A percentile compares a stretch with the other conserved stretches of the same genome.
phyloP scores from a whole-genome alignment of 2,797 vertebrate genomes.

The Channa striata region DNA sequence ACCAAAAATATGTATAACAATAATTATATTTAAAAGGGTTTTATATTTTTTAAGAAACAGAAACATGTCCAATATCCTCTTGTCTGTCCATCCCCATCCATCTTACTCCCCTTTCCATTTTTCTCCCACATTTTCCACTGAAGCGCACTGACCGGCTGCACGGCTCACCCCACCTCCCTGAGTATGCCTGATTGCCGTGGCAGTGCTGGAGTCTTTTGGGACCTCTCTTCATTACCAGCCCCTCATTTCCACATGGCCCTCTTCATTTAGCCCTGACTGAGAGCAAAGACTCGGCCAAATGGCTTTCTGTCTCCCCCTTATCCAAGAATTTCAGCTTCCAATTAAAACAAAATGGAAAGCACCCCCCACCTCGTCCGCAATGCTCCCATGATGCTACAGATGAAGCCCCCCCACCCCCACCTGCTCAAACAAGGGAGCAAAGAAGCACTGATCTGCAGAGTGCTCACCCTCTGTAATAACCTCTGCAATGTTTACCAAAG shows the following conservation, averaged over 20 bases:
- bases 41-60: neutral
- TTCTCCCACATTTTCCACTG: neutral
- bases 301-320: conserved; percentile 67
- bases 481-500: conserved; percentile 56
- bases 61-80: neutral
- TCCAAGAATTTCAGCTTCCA: conserved; percentile 74
- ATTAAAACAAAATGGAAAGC: conserved; percentile 78
- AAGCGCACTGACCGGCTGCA: neutral
- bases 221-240: conserved; percentile 73
- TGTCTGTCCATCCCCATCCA: neutral
- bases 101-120: neutral
- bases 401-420: conserved; percentile 47
- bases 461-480: conserved; percentile 52
- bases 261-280: conserved; percentile 65
- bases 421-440: conserved; percentile 73
- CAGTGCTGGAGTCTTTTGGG: conserved; percentile 60
- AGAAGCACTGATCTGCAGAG: conserved; percentile 57
- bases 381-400: conserved; percentile 52
- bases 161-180: neutral
- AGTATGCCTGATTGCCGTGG: conserved; percentile 43
- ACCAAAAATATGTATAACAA: too few species aligned
- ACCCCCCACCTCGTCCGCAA: conserved; percentile 21
- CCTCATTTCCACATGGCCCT: conserved; percentile 60
- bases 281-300: conserved; percentile 64
- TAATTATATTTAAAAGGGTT: neutral